Evolutionary conservation across 2,113 vertebrate species (phyloP), one percentile per base, ranked within the genome.

Genomic region (Centrocercus urophasianus): DNA sequence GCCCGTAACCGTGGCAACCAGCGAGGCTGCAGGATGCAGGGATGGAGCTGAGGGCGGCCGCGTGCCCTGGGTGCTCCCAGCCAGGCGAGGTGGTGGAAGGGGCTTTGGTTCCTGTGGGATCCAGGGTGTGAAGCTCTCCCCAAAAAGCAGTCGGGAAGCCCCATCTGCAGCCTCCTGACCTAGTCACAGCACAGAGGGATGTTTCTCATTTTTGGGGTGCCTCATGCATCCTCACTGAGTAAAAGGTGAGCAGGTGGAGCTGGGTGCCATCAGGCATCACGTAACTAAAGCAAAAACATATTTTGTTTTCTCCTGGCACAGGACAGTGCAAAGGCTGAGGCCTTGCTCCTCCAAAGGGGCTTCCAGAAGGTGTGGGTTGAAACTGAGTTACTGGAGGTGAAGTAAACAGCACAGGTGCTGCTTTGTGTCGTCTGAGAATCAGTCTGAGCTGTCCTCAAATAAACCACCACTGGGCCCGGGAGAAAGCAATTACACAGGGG

Each of bases 401-500:
- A 82, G 79, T 59, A 71, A 90, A 69, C 48, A 86, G 83, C 73
- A 38, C 27, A 38, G 76, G 45, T 88, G 40, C 57, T 90, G 52
- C 86, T 86, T 71, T 11, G 5, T 82, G 63, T 57, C 10, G 1
- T 74, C 74, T 69, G 70, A 86, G 79, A 83, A 84, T 43, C 63
- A 86, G 70, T 60, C 66, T 57, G 66, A 73, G 66, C 63, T 96
- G 86, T 95, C 93, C 95, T 95, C 93, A 94, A 52, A 94, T 95
- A 96, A 94, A 93, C 95, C 90, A 90, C 65, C 90, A 34, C 91
- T 82, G 74, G 81, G 89, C 77, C 86, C 77, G 69, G 81, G 93
- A 96, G 89, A 96, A 93, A 87, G 91, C 89, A 92, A 96, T 95
- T 96, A 94, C 71, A 79, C 89, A 96, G 78, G 74, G 74, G 74